Base-by-base conservation (phyloP, 2,113 vertebrate species). In the Speoplatyrhinus poulsoni region DNA sequence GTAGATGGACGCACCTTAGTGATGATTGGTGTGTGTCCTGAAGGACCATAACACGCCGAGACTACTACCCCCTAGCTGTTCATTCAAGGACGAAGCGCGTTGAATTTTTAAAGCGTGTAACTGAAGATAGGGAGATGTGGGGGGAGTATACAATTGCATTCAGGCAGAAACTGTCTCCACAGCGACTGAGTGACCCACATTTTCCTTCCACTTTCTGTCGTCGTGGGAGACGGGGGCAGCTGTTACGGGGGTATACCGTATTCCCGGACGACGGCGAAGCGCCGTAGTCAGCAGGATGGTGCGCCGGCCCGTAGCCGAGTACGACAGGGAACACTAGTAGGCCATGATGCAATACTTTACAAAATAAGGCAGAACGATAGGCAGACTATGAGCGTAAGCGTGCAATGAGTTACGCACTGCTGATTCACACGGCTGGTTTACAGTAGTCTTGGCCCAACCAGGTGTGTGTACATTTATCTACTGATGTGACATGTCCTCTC, bases 151-250 rank as follows among this genome's bases (percentile, higher is more conserved):
- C 58, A 6, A 72, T 64, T n/a, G 41, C 68, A 79, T 58, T 61
- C 56, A 62, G 70, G 75, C 66, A 67, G 60, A 67, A 69, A 58
- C 61, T 13, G 79, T 80, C 82, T 85, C 80, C 83, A 81, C 68
- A n/a, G 77, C 53, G 62, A 79, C 73, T 65, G 75, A 61, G 58
- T 86, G 82, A 88, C 87, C 87, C 72, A 85, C 67, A 84, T 88
- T 83, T 82, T 67, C 17, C 67, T 15, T 75, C 49, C 19, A 77
- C 63, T 62, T 66, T 69, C 67, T 75, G 60, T 79, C 3, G 11
- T 62, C 19, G 62, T 69, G 62, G 56, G 72, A 79, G 71, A 79
- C 1, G 41, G 10, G 62, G 65, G 52, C 69, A 75, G 70, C 75
- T 77, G 78, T 77, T 81, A 13, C 26, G 26, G 11, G 52, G 8